Conservation (phyloP, 2,888 invertebrate species). For the Pollenia labialis region DNA sequence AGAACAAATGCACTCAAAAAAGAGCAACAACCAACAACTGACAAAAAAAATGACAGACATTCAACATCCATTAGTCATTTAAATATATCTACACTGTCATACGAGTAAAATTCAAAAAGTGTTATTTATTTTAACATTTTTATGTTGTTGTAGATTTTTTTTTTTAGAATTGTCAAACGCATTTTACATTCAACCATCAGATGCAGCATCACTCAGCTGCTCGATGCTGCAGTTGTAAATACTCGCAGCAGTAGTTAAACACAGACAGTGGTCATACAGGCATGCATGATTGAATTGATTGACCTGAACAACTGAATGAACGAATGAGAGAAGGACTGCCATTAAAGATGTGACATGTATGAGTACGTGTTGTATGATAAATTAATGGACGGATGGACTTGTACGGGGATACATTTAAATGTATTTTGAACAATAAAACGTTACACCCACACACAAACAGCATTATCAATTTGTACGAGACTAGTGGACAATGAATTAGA, state of each 20-base stretch:
- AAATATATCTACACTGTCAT: not conserved
- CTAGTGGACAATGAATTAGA: slow-evolving; percentile 43
- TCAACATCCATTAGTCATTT: slow-evolving; percentile 24
- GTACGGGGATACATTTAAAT: slow-evolving; percentile 4
- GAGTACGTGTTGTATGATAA: slow-evolving; percentile 62
- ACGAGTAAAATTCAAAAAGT: slow-evolving; percentile 8
- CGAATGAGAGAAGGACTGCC: slow-evolving; percentile 42
- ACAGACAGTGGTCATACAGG: slow-evolving; percentile 40
- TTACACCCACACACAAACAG: slow-evolving; percentile 6
- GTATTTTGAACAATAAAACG: not conserved
- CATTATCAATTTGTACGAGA: slow-evolving; percentile 32
- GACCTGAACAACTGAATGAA: slow-evolving; percentile 65
- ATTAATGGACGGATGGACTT: slow-evolving; percentile 25
- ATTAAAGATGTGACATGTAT: slow-evolving; percentile 67
- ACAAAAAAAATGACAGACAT: not conserved
- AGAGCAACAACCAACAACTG: not conserved
- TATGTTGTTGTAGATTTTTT: not conserved
- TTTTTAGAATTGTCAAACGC: slow-evolving; percentile 8
- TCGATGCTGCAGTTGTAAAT: slow-evolving; percentile 14
- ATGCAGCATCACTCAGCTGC: slow-evolving; percentile 5
- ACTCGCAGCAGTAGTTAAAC: slow-evolving; percentile 10
- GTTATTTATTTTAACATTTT: slow-evolving; percentile 39
- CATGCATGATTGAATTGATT: slow-evolving; percentile 70
- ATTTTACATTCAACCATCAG: not conserved
- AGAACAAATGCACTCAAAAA: slow-evolving; percentile 17